Conservation (phyloP, 53 echinoderm and acorn worm species). For the Paracentrotus lividus region DNA sequence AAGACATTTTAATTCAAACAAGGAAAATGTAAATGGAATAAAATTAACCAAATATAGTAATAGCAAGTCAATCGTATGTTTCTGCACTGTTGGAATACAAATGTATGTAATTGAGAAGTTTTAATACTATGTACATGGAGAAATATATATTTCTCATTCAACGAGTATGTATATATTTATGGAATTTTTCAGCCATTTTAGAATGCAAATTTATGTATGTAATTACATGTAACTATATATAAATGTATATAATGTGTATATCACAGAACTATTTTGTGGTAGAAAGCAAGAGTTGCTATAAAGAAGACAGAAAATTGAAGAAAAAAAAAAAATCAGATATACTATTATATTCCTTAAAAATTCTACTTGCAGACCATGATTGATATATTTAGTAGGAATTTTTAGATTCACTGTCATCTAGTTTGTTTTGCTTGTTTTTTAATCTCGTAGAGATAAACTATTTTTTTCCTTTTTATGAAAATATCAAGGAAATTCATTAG, state of each 20-base stretch:
- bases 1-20: neutral
- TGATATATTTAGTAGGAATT: neutral
- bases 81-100: neutral
- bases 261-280: constrained; percentile 68
- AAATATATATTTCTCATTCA: constrained; percentile 39
- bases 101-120: neutral
- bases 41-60: neutral
- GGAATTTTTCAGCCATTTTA: constrained; percentile 61
- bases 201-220: constrained; percentile 32
- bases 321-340: constrained; percentile 10
- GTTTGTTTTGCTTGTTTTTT: neutral
- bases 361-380: neutral
- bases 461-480: neutral
- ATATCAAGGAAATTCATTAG: neutral
- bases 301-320: neutral
- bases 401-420: neutral
- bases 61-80: neutral
- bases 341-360: constrained; percentile 30
- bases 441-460: constrained; percentile 37
- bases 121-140: constrained; percentile 47
- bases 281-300: constrained; percentile 45
- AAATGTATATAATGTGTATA: constrained; percentile 57
- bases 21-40: neutral
- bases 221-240: constrained; percentile 46
- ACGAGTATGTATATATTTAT: constrained; percentile 59